Percentiles rank a stretch among this genome's conserved stretches.
Conservation (phyloP, 1,140 invertebrate species). For the Agrypnia vestita region DNA sequence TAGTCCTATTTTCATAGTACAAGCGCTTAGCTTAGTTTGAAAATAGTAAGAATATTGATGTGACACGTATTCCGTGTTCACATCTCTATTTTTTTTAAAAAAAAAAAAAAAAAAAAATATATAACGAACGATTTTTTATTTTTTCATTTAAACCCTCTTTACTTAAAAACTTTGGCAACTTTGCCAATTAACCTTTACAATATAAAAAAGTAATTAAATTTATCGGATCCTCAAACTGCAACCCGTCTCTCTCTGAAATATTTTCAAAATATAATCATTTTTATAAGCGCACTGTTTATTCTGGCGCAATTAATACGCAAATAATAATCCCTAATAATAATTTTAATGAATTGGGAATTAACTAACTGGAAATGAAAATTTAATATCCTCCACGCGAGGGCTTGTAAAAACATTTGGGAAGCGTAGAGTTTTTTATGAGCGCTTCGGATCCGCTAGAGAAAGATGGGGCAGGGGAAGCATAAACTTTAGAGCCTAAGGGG, state of each 20-base stretch:
- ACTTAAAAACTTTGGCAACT: too few relatives aligned
- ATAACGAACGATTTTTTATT: too few relatives aligned
- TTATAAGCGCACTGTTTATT: not conserved
- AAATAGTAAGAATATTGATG: too few relatives aligned
- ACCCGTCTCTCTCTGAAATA: not conserved
- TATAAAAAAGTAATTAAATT: not conserved
- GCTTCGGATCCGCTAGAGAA: slow-evolving; percentile 5
- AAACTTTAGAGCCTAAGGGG: slow-evolving; percentile 5
- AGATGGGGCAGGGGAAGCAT: slow-evolving; percentile 7
- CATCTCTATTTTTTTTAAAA: too few relatives aligned
- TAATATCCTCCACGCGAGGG: not conserved
- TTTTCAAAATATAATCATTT: not conserved
- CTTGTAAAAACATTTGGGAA: slow-evolving; percentile 9
- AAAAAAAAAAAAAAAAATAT: too few relatives aligned
- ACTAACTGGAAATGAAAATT: not conserved
- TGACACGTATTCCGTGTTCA: too few relatives aligned
- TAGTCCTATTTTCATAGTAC: too few relatives aligned
- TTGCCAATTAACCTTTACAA: too few relatives aligned
- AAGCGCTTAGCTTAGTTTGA: too few relatives aligned
- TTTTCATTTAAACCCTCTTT: too few relatives aligned
- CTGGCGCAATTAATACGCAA: not conserved
- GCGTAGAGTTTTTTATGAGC: slow-evolving; percentile 15
- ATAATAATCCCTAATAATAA: slow-evolving; percentile 1
- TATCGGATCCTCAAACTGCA: not conserved
- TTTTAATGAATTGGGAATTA: not conserved